These are phyloP conservation scores for Lycopodina hypogea DNA, from an alignment of 37 sponge, comb jelly and placozoan species.

Conservation along the genomic window DNA sequence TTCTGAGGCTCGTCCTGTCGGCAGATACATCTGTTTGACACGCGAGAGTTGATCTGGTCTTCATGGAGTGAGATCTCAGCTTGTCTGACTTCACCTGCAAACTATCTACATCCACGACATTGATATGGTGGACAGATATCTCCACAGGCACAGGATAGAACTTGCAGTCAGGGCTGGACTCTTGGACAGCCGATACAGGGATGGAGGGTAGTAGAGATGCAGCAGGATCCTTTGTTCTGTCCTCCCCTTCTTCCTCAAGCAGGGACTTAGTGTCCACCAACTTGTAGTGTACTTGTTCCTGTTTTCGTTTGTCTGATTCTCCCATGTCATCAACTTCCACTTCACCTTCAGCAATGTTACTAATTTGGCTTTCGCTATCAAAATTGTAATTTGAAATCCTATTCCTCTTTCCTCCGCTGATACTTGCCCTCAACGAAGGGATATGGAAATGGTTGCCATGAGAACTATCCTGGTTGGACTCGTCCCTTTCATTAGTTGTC, in stretches of 20 bases:
- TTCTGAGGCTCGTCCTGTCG: too few relatives aligned
- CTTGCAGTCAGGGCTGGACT: neutral
- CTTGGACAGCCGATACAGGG: too few relatives aligned
- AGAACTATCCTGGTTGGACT: neutral
- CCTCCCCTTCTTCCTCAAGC: neutral
- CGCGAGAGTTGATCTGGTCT: neutral
- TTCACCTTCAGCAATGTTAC: neutral
- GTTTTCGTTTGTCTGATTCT: neutral
- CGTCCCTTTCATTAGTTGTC: neutral
- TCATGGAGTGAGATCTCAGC: neutral
- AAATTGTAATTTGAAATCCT: neutral
- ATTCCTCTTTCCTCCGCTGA: neutral
- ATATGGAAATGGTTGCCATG: conserved; percentile 9
- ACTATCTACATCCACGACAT: conserved; percentile 7
- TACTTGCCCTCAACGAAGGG: neutral
- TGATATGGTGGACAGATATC: conserved; percentile 4
- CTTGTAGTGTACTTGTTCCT: neutral
- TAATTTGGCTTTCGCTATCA: neutral
- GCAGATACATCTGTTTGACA: too few relatives aligned
- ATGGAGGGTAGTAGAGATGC: neutral
- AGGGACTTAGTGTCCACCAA: neutral
- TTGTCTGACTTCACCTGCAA: neutral
- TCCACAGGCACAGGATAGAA: neutral
- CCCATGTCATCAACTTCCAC: neutral
- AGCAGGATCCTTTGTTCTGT: neutral